Base-by-base conservation (phyloP, 2,888 invertebrate species). In the Horisme vitalbata region DNA sequence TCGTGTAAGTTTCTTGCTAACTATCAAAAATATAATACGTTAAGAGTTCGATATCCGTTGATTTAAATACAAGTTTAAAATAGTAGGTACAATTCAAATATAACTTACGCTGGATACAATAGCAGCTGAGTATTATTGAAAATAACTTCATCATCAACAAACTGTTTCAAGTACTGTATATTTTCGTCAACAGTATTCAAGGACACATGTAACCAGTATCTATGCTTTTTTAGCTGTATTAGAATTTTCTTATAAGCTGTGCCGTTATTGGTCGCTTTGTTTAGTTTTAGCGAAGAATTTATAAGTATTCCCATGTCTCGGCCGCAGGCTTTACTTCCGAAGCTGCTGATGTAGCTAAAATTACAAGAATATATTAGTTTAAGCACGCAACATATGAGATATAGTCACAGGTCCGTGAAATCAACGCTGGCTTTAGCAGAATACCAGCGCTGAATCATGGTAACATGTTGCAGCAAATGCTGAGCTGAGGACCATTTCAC, bases 21-120 rank as follows among this genome's bases (percentile, higher is more conserved):
- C n/a, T n/a, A n/a, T n/a, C n/a, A n/a, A n/a, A n/a, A n/a, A n/a
- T n/a, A n/a, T n/a, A n/a, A n/a, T n/a, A n/a, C n/a, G n/a, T n/a
- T n/a, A n/a, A n/a, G n/a, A n/a, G n/a, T n/a, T n/a, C n/a, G n/a
- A n/a, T n/a, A n/a, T n/a, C n/a, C n/a, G n/a, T n/a, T n/a, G n/a
- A n/a, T n/a, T n/a, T n/a, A n/a, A n/a, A n/a, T n/a, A n/a, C n/a
- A n/a, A n/a, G n/a, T n/a, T n/a, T n/a, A n/a, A n/a, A n/a, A n/a
- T n/a, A n/a, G n/a, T n/a, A n/a, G n/a, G n/a, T n/a, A n/a, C n/a
- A n/a, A n/a, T n/a, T n/a, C 3, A 15, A 4, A 15, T 18, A 26
- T 12, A 34, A 39, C 90, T 91, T 81, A 95, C 94, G 85, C 80
- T 4, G 95, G 92, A 83, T 95, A 95, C 9, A 95, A 72, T 4